These are phyloP conservation scores for Pogonocherus hispidulus DNA, from an alignment of 2,888 invertebrate species.

Conservation along the genomic window DNA sequence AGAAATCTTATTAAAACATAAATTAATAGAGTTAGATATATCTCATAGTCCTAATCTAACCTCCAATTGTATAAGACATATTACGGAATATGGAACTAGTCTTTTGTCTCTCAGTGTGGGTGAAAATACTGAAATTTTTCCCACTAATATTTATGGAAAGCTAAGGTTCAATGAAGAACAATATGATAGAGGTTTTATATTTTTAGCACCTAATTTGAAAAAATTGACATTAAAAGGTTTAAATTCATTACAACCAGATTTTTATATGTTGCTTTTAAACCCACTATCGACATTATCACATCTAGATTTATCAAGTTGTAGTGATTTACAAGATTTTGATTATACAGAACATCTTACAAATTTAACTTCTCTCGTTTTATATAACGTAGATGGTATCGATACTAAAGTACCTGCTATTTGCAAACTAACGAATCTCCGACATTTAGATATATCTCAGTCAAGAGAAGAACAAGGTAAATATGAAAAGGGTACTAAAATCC, in stretches of 20 bases:
- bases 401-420: conserved; percentile 76
- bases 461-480: conserved; percentile 80
- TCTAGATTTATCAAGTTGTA: conserved; percentile 81
- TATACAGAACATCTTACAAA: conserved; percentile 77
- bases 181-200: conserved; percentile 69
- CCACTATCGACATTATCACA: conserved; percentile 76
- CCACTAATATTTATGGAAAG: conserved; percentile 61
- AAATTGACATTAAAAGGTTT: conserved; percentile 74
- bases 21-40: conserved; percentile 81
- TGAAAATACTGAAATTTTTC: conserved; percentile 75
- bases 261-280: conserved; percentile 72
- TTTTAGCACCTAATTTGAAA: conserved; percentile 74
- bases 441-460: conserved; percentile 89
- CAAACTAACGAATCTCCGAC: conserved; percentile 73
- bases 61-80: conserved; percentile 74
- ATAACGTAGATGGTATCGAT: conserved; percentile 82
- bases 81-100: conserved; percentile 79
- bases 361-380: conserved; percentile 82
- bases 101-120: conserved; percentile 81
- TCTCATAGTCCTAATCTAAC: conserved; percentile 81
- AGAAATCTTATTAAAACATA: conserved; percentile 79
- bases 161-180: conserved; percentile 60
- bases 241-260: conserved; percentile 69
- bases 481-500: conserved; percentile 79
- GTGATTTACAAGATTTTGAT: conserved; percentile 75